Base-by-base conservation (phyloP, 2,797 vertebrate genomes). In the Poecile montanus region DNA sequence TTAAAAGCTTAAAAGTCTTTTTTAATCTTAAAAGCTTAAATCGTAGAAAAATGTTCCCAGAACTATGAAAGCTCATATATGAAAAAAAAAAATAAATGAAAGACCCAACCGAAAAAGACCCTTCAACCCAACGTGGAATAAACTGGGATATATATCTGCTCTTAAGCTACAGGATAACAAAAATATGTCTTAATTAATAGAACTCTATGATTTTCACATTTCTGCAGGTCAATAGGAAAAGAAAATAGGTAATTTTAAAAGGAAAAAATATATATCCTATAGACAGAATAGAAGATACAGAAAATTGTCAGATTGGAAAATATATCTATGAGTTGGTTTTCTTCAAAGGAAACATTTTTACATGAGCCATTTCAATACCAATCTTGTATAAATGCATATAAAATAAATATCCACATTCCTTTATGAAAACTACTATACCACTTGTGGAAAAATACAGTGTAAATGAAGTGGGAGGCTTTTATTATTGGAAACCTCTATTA, bases 71-170 rank as follows among this genome's bases (percentile, higher is more conserved):
- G 16, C 47, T 7, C 3, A 9, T 36, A 38, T 15, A 91, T 29
- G 2, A 0, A 34, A 65, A 75, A 76, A 74, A 40, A 25, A 7
- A 3, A 5, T 76, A 74, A 40, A 25, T 7, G 2, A 5, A 5
- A 23, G 5, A 6, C 4, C 16, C 38, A 32, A 23, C 15, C 0
- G 0, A 16, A 54, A 23, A 16, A 76, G 13, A 0, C 0, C 8
- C 36, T 23, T 48, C 18, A 72, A n/a, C 16, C 9, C 40, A 77
- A 86, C 70, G 3, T 34, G 11, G 13, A 48, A 70, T 36, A 40
- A 32, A 16, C 4, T 45, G 34, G 34, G 47, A 56, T 70, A 58
- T 57, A 23, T 47, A 61, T 15, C 2, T 3, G 15, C 8, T 86
- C 32, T n/a, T 78, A 47, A 48, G 14, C 36, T 72, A 19, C 5